Evolutionary conservation across 2,888 invertebrate species (phyloP).

Genomic region (Eupeodes latifasciatus): DNA sequence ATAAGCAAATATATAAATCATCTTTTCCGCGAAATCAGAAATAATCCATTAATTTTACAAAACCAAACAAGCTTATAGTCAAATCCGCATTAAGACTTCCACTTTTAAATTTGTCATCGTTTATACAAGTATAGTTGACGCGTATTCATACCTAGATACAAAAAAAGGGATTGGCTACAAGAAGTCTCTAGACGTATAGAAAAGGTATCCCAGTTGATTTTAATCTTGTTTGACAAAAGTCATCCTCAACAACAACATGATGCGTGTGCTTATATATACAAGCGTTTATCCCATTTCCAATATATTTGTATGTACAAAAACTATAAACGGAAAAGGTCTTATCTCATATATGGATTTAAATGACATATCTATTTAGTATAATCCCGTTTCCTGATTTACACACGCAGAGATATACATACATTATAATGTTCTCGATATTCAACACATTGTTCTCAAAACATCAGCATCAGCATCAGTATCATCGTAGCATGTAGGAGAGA

Average conservation of each 20-base stretch:
- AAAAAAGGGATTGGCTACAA: slow-evolving; percentile 36
- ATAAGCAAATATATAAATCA: neutral
- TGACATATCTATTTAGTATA: slow-evolving; percentile 69
- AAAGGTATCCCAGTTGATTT: slow-evolving; percentile 17
- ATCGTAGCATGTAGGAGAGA: neutral
- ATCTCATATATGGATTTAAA: slow-evolving; percentile 68
- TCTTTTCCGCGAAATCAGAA: slow-evolving; percentile 6
- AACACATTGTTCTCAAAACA: slow-evolving; percentile 54
- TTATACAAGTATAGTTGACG: neutral
- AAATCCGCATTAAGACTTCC: slow-evolving; percentile 21
- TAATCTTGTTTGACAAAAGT: slow-evolving; percentile 67
- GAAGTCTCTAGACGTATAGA: neutral
- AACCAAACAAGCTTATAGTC: slow-evolving; percentile 35
- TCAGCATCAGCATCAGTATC: slow-evolving; percentile 40
- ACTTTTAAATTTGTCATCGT: slow-evolving; percentile 33
- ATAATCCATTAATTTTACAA: slow-evolving; percentile 17
- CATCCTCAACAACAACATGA: slow-evolving; percentile 42
- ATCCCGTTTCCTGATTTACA: slow-evolving; percentile 65
- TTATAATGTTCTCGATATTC: slow-evolving; percentile 18
- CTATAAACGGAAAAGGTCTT: slow-evolving; percentile 55
- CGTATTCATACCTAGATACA: neutral
- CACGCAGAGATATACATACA: slow-evolving; percentile 3
- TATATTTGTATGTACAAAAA: slow-evolving; percentile 29
- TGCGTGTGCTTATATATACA: slow-evolving; percentile 65
- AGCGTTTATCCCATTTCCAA: slow-evolving; percentile 69